Evolutionary conservation across 2,888 invertebrate species (phyloP).

Genomic region (Saturnia pavonia): DNA sequence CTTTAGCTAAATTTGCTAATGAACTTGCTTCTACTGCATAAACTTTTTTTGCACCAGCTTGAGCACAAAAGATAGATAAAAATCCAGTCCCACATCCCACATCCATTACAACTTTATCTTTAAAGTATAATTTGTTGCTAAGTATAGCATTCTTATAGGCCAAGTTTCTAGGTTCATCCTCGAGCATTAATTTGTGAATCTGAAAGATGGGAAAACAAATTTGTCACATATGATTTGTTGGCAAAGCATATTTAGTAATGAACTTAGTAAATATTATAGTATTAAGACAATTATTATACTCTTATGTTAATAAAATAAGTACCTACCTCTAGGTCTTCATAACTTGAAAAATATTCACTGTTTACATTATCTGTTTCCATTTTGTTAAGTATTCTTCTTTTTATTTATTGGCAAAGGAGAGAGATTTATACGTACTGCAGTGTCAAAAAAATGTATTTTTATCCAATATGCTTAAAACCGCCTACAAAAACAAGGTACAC

Average conservation of each 20-base stretch:
- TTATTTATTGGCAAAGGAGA: neutral
- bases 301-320: conserved; percentile 28
- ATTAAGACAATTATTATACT: neutral
- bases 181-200: conserved; percentile 91
- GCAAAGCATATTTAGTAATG: neutral
- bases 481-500: neutral
- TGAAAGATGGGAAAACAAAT: conserved; percentile 47
- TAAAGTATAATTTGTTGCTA: conserved; percentile 84
- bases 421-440: too few species aligned
- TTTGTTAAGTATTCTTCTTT: neutral
- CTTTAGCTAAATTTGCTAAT: conserved; percentile 83
- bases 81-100: conserved; percentile 95
- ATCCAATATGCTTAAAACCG: too few species aligned
- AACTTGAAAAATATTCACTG: conserved; percentile 85
- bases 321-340: conserved; percentile 88
- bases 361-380: conserved; percentile 42
- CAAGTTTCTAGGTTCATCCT: conserved; percentile 88
- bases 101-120: conserved; percentile 91
- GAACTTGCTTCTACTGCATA: conserved; percentile 92
- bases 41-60: conserved; percentile 94
- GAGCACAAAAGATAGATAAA: conserved; percentile 93
- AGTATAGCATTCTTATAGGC: conserved; percentile 92
- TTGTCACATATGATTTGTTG: neutral
- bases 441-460: too few species aligned
- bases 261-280: neutral